Base-by-base conservation (phyloP, 2,113 vertebrate species). In the Thunnus maccoyii region DNA sequence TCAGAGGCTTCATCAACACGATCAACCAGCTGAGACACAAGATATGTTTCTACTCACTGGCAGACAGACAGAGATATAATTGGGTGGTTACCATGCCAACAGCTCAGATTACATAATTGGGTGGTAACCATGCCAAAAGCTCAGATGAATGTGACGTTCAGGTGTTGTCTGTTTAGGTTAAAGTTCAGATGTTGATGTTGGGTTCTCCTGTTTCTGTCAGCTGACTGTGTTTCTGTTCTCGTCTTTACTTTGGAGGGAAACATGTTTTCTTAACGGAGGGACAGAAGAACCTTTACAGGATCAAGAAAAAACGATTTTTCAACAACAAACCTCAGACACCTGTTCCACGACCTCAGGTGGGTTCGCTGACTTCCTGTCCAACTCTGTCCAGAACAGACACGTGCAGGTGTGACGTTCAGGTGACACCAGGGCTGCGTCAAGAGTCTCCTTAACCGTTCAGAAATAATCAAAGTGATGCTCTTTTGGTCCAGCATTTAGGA, bases 211-310 rank as follows among this genome's bases (percentile, higher is more conserved):
- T 30, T 3, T 36, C 25, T 30, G n/a, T 58, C 22, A 80, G 32
- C 65, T 77, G 50, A 86, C 15, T 15, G 3, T 44, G 30, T 36
- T 5, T 69, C 9, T 1, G 55, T 3, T 69, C 46, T 18, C 48
- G 9, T 76, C 41, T 79, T 80, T 96, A 99, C 96, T 94, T 98
- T 89, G 98, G 98, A 96, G 98, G 97, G 18, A 96, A 96, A 84
- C 97, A 99, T 73, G 94, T 99, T 85, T 99, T 99, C 86, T 98
- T 99, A 97, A 99, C 98, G 0, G 97, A 98, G 71, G 97, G 99
- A 51, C 98, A 99, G 95, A 99, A 99, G 91, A 99, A 99, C 90
- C 98, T 98, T 86, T 99, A 99, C 57, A 98, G 99, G 0, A 97
- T 97, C 72, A 99, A 98, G 98, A 99, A 99, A 89, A 98, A 98